These are phyloP conservation scores for Distichodus sexfasciatus DNA, from an alignment of 2,797 vertebrate species.

Conservation along the genomic window DNA sequence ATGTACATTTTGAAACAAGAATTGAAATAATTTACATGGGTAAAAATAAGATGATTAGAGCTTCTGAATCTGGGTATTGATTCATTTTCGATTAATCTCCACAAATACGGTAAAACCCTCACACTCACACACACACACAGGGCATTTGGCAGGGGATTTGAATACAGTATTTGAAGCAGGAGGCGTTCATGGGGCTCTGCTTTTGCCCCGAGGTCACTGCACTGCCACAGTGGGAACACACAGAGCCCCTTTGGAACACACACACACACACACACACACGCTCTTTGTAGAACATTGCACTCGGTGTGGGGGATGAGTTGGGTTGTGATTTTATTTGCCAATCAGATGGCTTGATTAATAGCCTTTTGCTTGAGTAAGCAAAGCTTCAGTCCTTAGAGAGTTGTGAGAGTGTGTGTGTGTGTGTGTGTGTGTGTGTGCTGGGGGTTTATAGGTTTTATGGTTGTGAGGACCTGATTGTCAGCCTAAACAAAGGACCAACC, in stretches of 20 bases:
- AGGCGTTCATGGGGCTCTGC: conserved; percentile 4
- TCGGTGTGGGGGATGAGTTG: too few relatives aligned
- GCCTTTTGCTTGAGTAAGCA: too few relatives aligned
- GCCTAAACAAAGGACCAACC: background rate
- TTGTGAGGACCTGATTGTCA: background rate
- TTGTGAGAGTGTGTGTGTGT: background rate
- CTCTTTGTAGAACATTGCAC: too few relatives aligned
- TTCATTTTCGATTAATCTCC: too few relatives aligned
- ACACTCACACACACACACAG: background rate
- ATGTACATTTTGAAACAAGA: too few relatives aligned
- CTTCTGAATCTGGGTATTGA: too few relatives aligned
- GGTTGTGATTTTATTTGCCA: too few relatives aligned
- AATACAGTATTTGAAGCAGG: conserved; percentile 20
- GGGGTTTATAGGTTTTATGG: too few relatives aligned
- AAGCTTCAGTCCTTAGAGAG: too few relatives aligned
- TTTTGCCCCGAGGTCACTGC: conserved; percentile 20
- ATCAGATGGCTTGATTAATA: too few relatives aligned
- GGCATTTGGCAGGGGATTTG: background rate
- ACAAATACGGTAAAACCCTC: background rate
- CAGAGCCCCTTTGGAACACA: background rate
- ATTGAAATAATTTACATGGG: too few relatives aligned
- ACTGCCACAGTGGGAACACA: background rate
- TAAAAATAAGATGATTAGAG: too few relatives aligned
- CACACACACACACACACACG: background rate
- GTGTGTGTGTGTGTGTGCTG: background rate